phyloP scores from a whole-genome alignment of 1,140 invertebrate genomes.

The Dinoponera quadriceps region DNA sequence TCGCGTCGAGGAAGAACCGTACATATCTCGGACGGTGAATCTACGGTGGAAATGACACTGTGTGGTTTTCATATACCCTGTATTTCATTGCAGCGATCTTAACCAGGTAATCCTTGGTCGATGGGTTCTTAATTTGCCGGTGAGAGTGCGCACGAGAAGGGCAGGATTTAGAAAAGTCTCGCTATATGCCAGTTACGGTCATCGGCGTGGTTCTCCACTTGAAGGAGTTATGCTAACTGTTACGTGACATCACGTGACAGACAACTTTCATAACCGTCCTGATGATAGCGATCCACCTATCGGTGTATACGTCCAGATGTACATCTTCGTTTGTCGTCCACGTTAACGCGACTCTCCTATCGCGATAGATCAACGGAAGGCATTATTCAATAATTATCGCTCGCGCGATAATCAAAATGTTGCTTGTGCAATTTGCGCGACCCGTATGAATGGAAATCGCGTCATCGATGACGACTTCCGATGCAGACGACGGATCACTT shows the following conservation, averaged over 20 bases:
- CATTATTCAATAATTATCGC: conserved; percentile 18
- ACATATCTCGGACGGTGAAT: no score
- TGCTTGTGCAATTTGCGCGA: neutral
- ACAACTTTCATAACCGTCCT: conserved; percentile 57
- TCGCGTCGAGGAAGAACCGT: no score
- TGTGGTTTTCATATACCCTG: no score
- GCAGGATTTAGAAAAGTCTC: conserved; percentile 35
- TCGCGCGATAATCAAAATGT: conserved; percentile 26
- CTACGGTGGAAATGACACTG: no score
- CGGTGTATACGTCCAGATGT: neutral
- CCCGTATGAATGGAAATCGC: conserved; percentile 25
- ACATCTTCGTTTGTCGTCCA: conserved; percentile 9
- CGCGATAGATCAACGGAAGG: neutral
- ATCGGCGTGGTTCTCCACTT: conserved; percentile 1
- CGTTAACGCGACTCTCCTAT: neutral
- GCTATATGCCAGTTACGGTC: conserved; percentile 2
- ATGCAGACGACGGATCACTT: neutral
- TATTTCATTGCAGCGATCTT: no score
- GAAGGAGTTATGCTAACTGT: conserved; percentile 40
- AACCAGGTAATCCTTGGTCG: neutral
- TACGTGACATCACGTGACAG: conserved; percentile 22
- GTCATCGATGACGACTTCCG: conserved; percentile 12
- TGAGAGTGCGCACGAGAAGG: neutral
- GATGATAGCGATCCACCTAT: conserved; percentile 64
- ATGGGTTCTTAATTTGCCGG: neutral